Base-by-base conservation (phyloP, 2,113 vertebrate genomes). In the Helogale parvula region DNA sequence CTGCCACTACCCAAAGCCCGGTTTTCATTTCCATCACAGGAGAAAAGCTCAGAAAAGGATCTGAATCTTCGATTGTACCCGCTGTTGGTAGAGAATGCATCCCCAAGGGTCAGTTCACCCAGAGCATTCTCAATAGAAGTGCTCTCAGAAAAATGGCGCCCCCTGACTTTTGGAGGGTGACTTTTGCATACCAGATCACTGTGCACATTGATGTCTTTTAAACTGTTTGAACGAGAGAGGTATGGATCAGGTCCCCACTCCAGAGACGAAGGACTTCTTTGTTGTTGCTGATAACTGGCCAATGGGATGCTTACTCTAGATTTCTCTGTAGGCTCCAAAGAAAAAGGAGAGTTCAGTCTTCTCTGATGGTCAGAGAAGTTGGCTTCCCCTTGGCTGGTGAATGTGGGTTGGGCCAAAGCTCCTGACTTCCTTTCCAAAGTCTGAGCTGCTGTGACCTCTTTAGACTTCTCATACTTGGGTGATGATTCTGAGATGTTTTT, bases 121-220 rank as follows among this genome's bases (percentile, higher is more conserved):
- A 57, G 88, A 60, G 94, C 76, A 29, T 97, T 96, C 66, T 2
- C 98, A 79, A 96, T n/a, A 88, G 96, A 98, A 6, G 98, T 93
- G 29, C 95, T 88, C 96, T 99, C 99, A 66, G 99, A 99, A 95
- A 99, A 98, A 92, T 98, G 98, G 90, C 98, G 98, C 84, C 98
- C 98, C 14, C 98, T 98, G 97, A 25, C 93, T 97, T 95, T 97
- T 79, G 54, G 31, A 66, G 10, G 8, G n/a, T 84, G 96, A 57
- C 97, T 97, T 91, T 84, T 89, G 33, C 5, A 1, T 57, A 96
- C 33, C 88, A 86, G 68, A 19, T 95, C 94, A 60, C 96, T 60
- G 0, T 88, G 96, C 52, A 98, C 87, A 81, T 94, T 98, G 45
- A 98, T 74, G 2, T 96, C 98, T 98, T 98, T 99, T 50, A 99